phyloP scores from a whole-genome alignment of 2,113 vertebrate genomes.

The Mungos mungo region DNA sequence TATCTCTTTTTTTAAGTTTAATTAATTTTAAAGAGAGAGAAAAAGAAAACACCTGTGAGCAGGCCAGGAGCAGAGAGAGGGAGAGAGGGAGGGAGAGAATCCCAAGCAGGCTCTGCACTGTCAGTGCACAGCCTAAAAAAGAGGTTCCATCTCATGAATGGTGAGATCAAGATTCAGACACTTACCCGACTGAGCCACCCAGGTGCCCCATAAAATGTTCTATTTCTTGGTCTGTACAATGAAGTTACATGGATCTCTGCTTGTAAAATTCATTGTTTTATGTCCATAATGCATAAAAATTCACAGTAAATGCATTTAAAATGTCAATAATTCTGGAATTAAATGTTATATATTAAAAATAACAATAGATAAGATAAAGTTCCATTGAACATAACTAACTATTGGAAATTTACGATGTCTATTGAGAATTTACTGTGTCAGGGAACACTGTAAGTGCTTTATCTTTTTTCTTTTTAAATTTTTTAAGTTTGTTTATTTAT shows the following conservation, averaged over 20 bases:
- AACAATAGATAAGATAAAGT: background rate
- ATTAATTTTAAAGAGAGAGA: too few species aligned
- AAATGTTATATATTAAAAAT: constrained; percentile 12
- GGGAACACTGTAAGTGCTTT: background rate
- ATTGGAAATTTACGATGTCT: background rate
- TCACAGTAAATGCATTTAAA: background rate
- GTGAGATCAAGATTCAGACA: too few species aligned
- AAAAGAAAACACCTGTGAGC: too few species aligned
- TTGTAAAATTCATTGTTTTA: background rate
- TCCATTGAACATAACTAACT: background rate
- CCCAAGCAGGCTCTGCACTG: too few species aligned
- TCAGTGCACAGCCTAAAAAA: too few species aligned
- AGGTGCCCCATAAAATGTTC: background rate
- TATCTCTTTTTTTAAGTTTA: too few species aligned
- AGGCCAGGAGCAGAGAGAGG: too few species aligned
- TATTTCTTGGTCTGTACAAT: background rate
- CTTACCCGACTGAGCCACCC: too few species aligned
- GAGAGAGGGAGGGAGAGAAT: too few species aligned
- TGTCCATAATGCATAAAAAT: background rate
- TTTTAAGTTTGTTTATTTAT: too few species aligned
- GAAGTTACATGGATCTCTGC: background rate
- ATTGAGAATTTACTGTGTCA: background rate
- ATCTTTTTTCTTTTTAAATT: background rate
- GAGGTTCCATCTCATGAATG: too few species aligned
- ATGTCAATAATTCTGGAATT: background rate